Evolutionary conservation across 1,140 invertebrate genomes (phyloP).

Genomic region (Pogonus chalceus): DNA sequence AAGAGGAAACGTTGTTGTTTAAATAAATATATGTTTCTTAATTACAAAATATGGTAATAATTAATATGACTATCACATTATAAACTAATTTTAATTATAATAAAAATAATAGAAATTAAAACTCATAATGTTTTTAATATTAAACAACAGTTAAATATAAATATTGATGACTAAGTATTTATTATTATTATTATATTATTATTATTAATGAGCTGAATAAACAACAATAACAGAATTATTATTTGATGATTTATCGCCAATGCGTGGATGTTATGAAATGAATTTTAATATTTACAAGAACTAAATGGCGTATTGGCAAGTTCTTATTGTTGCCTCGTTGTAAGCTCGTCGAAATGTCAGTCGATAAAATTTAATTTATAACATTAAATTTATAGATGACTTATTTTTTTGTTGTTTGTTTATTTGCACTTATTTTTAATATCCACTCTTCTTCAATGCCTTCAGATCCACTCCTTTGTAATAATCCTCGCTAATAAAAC

Average conservation of each 20-base stretch:
- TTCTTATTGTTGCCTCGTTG: not conserved
- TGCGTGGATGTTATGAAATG: not conserved
- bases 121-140: not conserved
- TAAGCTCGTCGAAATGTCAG: not conserved
- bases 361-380: not conserved
- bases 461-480: conserved; percentile 74
- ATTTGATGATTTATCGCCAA: not conserved
- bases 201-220: not conserved
- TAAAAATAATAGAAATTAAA: not conserved
- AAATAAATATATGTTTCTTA: too few relatives aligned
- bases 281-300: not conserved
- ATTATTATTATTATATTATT: too few relatives aligned
- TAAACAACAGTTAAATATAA: not conserved
- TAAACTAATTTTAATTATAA: conserved; percentile 1
- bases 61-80: conserved; percentile 7
- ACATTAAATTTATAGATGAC: not conserved
- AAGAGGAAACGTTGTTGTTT: too few relatives aligned
- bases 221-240: not conserved
- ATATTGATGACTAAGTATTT: conserved; percentile 5
- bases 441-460: conserved; percentile 67
- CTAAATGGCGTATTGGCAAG: conserved; percentile 1
- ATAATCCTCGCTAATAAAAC: conserved; percentile 61
- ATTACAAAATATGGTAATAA: too few relatives aligned
- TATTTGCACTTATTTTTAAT: conserved; percentile 40
- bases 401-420: too few relatives aligned